Evolutionary conservation across 2,888 invertebrate species (phyloP).

Genomic region (Nephrotoma guestfalica): DNA sequence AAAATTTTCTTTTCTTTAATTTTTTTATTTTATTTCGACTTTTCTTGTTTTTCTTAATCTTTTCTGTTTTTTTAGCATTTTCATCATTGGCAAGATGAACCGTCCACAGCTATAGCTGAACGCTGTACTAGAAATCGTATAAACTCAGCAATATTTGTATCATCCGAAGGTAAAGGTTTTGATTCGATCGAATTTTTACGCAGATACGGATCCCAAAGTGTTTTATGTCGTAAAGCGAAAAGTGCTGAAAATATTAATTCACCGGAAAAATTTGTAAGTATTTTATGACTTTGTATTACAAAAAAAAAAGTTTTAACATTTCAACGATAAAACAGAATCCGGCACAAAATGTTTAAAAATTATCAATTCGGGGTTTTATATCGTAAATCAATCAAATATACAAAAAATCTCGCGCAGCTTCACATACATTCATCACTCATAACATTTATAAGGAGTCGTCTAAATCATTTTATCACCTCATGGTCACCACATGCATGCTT

Average conservation of each 20-base stretch:
- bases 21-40: neutral
- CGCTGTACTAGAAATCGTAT: conserved; percentile 54
- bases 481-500: too few relatives aligned
- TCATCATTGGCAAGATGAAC: conserved; percentile 54
- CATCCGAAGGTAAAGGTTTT: conserved; percentile 57
- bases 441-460: too few relatives aligned
- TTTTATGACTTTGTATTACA: neutral
- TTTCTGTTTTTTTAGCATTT: neutral
- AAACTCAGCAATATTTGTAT: conserved; percentile 75
- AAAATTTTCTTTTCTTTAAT: neutral
- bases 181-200: conserved; percentile 68
- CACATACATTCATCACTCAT: too few relatives aligned
- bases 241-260: conserved; percentile 48
- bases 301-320: neutral
- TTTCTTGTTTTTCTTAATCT: neutral
- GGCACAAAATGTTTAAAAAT: neutral
- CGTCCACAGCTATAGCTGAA: conserved; percentile 47
- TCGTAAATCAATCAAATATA: too few relatives aligned
- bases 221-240: conserved; percentile 64
- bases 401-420: too few relatives aligned
- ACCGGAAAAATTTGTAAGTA: conserved; percentile 3
- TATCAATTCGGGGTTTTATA: too few relatives aligned
- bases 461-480: too few relatives aligned
- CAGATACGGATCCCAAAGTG: conserved; percentile 65
- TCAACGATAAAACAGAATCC: neutral